Evolutionary conservation across 2,888 invertebrate genomes (phyloP).

Genomic region (Machimus rusticus): DNA sequence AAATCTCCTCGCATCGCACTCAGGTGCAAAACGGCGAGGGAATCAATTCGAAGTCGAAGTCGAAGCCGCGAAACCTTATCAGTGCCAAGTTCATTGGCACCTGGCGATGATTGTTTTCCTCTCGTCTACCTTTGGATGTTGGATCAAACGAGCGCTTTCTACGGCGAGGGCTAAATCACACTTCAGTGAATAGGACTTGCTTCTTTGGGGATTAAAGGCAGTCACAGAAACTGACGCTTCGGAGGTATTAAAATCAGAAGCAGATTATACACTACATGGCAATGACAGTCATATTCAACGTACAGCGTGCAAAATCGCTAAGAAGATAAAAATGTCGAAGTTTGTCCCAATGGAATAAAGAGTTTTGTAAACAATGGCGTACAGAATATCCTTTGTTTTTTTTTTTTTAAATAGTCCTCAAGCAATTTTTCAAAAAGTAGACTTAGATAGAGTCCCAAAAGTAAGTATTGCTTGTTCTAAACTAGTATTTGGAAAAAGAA

Average conservation of each 20-base stretch:
- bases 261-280: background rate
- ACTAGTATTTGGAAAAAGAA: too few relatives aligned
- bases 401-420: too few relatives aligned
- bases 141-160: background rate
- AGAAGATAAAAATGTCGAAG: background rate
- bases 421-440: too few relatives aligned
- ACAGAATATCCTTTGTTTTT: background rate
- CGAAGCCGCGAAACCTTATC: slow-evolving; percentile 55
- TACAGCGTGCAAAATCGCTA: background rate
- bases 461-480: too few relatives aligned
- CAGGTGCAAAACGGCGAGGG: background rate
- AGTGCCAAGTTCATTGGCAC: slow-evolving; percentile 61
- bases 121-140: background rate
- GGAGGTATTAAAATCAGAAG: background rate
- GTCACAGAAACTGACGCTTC: background rate
- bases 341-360: background rate
- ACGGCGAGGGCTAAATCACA: background rate
- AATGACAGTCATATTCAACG: background rate
- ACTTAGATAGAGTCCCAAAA: too few relatives aligned
- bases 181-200: background rate
- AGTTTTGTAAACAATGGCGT: background rate
- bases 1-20: background rate
- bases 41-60: slow-evolving; percentile 5
- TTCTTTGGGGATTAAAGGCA: background rate
- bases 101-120: slow-evolving; percentile 49